phyloP scores from a whole-genome alignment of 2,797 vertebrate genomes.

The Sebastes hopkinsi region DNA sequence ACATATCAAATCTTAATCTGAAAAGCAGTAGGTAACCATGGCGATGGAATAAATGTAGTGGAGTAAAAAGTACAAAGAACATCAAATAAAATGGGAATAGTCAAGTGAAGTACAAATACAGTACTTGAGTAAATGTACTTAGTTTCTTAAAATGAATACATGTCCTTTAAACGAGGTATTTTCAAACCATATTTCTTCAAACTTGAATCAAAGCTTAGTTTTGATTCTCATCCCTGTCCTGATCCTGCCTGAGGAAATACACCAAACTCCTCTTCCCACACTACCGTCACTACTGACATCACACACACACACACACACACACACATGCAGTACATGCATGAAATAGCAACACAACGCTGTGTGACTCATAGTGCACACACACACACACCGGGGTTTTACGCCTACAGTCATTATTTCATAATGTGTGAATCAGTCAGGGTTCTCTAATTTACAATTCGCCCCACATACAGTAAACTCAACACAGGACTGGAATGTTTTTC shows the following conservation, averaged over 20 bases:
- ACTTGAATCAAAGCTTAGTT: neutral
- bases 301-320: slow-evolving; percentile 16
- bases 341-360: slow-evolving; percentile 2
- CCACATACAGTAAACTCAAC: slow-evolving; percentile 12
- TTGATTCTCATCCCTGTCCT: neutral
- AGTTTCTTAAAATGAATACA: neutral
- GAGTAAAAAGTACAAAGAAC: neutral
- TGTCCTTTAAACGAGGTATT: neutral
- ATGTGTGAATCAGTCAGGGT: slow-evolving; percentile 14
- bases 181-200: neutral
- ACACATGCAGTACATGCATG: neutral
- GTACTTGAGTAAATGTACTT: neutral
- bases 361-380: slow-evolving; percentile 28
- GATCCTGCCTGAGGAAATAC: slow-evolving; percentile 6
- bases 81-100: no score
- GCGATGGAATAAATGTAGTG: neutral
- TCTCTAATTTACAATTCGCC: neutral
- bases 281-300: slow-evolving; percentile 5
- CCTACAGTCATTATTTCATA: slow-evolving; percentile 40
- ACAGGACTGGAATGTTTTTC: neutral
- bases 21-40: neutral
- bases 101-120: neutral
- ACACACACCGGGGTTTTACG: slow-evolving; percentile 1
- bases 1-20: neutral
- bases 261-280: slow-evolving; percentile 37